Evolutionary conservation across 2,797 vertebrate species (phyloP).

Genomic region (Eleutherodactylus coqui): DNA sequence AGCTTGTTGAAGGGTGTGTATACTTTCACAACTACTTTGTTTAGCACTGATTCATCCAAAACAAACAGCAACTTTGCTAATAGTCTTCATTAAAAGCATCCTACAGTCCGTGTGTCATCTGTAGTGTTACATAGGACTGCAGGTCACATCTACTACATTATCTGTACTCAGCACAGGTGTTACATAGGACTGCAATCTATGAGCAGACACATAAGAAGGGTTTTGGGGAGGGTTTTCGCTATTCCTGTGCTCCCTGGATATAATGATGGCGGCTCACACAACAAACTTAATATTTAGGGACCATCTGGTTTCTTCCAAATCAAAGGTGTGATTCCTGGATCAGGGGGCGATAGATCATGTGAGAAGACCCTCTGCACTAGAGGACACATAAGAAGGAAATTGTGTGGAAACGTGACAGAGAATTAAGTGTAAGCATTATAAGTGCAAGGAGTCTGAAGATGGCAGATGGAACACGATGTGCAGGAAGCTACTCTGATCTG

Average conservation of each 20-base stretch:
- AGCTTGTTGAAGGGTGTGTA: background rate
- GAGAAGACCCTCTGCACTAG: background rate
- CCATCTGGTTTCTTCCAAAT: background rate
- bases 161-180: background rate
- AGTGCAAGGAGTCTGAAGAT: no score
- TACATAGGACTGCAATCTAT: background rate
- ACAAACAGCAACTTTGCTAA: no score
- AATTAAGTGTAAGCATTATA: no score
- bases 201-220: no score
- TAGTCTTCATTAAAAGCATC: no score
- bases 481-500: background rate
- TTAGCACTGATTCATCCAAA: no score
- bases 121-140: conserved; percentile 4
- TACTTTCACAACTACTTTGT: background rate
- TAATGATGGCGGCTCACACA: no score
- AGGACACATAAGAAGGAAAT: background rate
- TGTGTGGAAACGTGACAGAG: conserved; percentile 36
- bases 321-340: background rate
- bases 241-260: no score
- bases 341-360: background rate
- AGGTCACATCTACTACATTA: no score
- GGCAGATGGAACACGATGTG: background rate
- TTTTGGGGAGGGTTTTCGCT: no score
- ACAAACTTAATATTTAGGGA: background rate
- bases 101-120: background rate